Conservation (phyloP, 2,797 vertebrate species). For the Limnodromus scolopaceus region DNA sequence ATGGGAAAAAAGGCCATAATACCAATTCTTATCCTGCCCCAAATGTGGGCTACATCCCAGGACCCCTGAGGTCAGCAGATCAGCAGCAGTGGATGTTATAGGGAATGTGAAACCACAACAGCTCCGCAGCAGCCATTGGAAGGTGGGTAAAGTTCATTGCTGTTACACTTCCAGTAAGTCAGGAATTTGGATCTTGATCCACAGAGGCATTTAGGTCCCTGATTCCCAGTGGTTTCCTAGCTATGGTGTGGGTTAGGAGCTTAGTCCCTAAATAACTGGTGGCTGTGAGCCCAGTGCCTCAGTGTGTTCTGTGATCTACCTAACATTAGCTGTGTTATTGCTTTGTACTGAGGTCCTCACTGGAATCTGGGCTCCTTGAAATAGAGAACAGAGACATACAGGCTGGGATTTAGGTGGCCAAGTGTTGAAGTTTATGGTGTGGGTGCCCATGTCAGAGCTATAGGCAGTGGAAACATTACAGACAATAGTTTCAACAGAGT, state of each 20-base stretch:
- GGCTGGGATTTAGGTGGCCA: not conserved
- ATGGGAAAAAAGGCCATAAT: not conserved
- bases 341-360: not conserved
- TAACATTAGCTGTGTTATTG: not conserved
- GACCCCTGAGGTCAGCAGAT: conserved; percentile 42
- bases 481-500: not conserved
- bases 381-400: not conserved
- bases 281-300: not conserved
- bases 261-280: not conserved
- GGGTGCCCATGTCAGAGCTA: not conserved
- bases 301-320: not conserved
- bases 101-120: not conserved
- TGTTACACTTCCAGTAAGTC: conserved; percentile 26
- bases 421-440: not conserved
- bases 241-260: not conserved
- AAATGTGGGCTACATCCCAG: conserved; percentile 7
- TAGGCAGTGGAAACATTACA: not conserved
- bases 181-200: not conserved
- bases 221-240: not conserved
- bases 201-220: not conserved
- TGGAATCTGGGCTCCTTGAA: not conserved
- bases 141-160: conserved; percentile 8
- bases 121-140: not conserved
- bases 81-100: not conserved
- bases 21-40: not conserved